These are phyloP conservation scores for Tromatobia lineatoria DNA, from an alignment of 2,888 invertebrate species.

Conservation along the genomic window DNA sequence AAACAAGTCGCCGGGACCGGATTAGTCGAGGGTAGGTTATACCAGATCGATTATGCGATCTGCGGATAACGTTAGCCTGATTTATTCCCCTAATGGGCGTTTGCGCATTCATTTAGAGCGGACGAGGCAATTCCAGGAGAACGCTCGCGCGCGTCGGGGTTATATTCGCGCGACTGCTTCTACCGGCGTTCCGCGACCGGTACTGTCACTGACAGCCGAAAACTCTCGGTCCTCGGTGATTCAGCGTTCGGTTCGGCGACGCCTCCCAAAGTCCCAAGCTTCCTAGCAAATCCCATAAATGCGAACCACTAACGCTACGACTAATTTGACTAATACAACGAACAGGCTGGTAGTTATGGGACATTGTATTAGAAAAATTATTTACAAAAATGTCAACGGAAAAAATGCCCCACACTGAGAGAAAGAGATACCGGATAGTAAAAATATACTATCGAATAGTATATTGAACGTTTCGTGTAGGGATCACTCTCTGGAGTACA, in stretches of 20 bases:
- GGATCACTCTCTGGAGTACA: no score
- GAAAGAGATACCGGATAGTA: no score
- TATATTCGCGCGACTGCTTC: slow-evolving; percentile 52
- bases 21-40: slow-evolving; percentile 68
- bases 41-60: slow-evolving; percentile 84
- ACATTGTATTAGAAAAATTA: slow-evolving; percentile 2
- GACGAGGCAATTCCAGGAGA: slow-evolving; percentile 83
- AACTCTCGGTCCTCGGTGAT: slow-evolving; percentile 85
- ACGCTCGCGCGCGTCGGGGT: slow-evolving; percentile 70
- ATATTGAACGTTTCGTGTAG: no score
- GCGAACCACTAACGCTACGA: slow-evolving; percentile 44
- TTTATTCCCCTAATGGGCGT: slow-evolving; percentile 86
- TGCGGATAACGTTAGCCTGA: slow-evolving; percentile 85
- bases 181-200: slow-evolving; percentile 69
- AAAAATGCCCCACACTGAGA: no score
- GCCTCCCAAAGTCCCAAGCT: slow-evolving; percentile 81
- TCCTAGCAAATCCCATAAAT: slow-evolving; percentile 62
- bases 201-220: slow-evolving; percentile 84
- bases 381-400: background rate
- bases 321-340: slow-evolving; percentile 13
- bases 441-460: no score
- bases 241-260: slow-evolving; percentile 85
- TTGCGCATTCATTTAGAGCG: slow-evolving; percentile 85
- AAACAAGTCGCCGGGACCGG: slow-evolving; percentile 46
- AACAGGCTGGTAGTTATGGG: background rate